phyloP scores from a whole-genome alignment of 2,797 vertebrate genomes.

The Tokudaia muenninki region DNA sequence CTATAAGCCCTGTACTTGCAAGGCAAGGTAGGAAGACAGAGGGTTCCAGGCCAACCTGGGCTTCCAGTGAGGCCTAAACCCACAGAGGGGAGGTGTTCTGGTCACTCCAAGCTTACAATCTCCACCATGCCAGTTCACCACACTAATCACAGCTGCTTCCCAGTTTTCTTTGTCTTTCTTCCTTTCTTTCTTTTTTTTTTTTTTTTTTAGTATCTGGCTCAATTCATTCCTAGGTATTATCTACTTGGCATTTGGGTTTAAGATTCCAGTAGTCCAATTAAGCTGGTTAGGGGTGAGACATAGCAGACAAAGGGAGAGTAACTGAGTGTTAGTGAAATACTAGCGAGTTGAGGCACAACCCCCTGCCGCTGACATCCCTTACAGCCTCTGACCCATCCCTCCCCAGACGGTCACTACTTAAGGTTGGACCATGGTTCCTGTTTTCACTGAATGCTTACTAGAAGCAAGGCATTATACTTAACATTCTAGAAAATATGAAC shows the following conservation, averaged over 20 bases:
- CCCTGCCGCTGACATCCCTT: background rate
- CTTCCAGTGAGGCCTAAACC: background rate
- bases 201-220: background rate
- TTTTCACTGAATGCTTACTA: background rate
- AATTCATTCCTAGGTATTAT: background rate
- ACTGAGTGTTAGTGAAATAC: background rate
- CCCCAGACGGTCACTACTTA: background rate
- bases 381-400: background rate
- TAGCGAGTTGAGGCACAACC: background rate
- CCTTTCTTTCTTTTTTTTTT: background rate
- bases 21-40: background rate
- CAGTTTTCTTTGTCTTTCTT: background rate
- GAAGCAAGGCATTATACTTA: background rate
- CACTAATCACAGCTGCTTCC: background rate
- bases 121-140: background rate
- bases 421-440: background rate
- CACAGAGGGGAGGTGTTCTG: background rate
- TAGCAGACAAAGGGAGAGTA: background rate
- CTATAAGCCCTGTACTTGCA: background rate
- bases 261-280: background rate
- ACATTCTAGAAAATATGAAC: constrained; percentile 38
- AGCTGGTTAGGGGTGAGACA: background rate
- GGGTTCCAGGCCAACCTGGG: background rate
- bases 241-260: constrained; percentile 17
- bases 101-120: background rate